Base-by-base conservation (phyloP, 2,113 vertebrate species). In the Rostratula benghalensis region DNA sequence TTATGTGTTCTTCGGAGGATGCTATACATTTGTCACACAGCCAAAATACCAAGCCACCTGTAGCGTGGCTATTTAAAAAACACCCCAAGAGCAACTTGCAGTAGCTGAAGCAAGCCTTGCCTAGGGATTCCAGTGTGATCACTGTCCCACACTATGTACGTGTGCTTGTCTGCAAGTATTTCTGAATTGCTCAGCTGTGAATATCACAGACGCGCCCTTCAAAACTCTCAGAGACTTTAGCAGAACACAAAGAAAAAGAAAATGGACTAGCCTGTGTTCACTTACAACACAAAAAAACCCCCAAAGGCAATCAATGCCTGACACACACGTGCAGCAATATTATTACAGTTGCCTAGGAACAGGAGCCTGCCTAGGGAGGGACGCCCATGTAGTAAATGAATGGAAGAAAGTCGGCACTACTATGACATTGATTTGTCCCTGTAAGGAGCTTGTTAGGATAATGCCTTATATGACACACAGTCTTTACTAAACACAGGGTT, bases 261-360 rank as follows among this genome's bases (percentile, higher is more conserved):
- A 89, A 87, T 3, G 39, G 76, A 90, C 79, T 67, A 92, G 90
- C 59, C 78, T 46, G 73, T 67, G 84, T 83, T 87, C 85, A 77
- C 88, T 94, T 87, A 74, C 43, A 96, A 96, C 41, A 76, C 71
- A 95, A 86, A 97, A 97, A 91, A 89, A 83, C 54, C 78, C 92
- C 68, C 88, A 94, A 98, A 97, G 84, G 65, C 90, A 96, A 96
- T 92, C 70, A 81, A 31, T 74, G 83, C 81, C 56, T 93, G 88
- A 88, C 64, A 93, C 83, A 78, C 87, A 93, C 11, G 21, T 92
- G 67, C 68, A 93, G 87, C 48, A 91, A 65, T 81, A 93, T 80
- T 89, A 89, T 93, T 89, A 79, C 53, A 92, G 93, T 93, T 97
- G 93, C 73, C 65, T 94, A 94, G 91, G 92, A 96, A 93, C 87